Percentiles rank a stretch among this genome's conserved stretches.
phyloP scores from a whole-genome alignment of 2,113 vertebrate genomes.

The Piaya cayana region DNA sequence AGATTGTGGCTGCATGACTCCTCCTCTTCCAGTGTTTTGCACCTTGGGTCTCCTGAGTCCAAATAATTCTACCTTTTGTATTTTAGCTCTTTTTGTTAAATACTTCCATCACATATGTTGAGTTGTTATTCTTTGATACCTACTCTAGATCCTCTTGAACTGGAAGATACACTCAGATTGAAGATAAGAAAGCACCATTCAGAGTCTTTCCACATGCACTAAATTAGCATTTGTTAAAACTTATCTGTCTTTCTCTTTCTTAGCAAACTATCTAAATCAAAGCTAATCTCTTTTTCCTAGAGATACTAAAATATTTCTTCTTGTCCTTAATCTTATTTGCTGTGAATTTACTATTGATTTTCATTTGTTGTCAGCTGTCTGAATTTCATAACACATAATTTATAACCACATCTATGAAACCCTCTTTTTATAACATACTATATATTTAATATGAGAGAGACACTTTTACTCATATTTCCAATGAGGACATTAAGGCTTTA shows the following conservation, averaged over 20 bases:
- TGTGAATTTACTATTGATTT: not conserved
- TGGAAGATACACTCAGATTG: not conserved
- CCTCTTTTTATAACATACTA: constrained; percentile 3
- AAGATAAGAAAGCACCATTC: not conserved
- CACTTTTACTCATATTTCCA: constrained; percentile 17
- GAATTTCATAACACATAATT: constrained; percentile 19
- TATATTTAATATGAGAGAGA: constrained; percentile 38
- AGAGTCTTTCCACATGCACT: not conserved
- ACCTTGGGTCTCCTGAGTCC: not conserved
- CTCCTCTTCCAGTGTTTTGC: not conserved
- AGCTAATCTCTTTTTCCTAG: not conserved
- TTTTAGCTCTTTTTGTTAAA: not conserved
- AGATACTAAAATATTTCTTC: not conserved
- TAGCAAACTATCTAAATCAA: not conserved
- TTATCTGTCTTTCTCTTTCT: not conserved
- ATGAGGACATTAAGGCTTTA: constrained; percentile 15
- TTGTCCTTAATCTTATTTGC: not conserved
- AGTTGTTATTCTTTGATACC: not conserved
- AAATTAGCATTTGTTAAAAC: not conserved
- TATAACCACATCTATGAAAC: not conserved
- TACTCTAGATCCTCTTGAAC: not conserved
- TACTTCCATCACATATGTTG: fast-evolving
- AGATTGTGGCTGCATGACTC: not conserved
- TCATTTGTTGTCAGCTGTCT: constrained; percentile 15
- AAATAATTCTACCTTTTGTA: not conserved